These are phyloP conservation scores for Dascyllus trimaculatus DNA, from an alignment of 2,113 vertebrate species.

Conservation along the genomic window DNA sequence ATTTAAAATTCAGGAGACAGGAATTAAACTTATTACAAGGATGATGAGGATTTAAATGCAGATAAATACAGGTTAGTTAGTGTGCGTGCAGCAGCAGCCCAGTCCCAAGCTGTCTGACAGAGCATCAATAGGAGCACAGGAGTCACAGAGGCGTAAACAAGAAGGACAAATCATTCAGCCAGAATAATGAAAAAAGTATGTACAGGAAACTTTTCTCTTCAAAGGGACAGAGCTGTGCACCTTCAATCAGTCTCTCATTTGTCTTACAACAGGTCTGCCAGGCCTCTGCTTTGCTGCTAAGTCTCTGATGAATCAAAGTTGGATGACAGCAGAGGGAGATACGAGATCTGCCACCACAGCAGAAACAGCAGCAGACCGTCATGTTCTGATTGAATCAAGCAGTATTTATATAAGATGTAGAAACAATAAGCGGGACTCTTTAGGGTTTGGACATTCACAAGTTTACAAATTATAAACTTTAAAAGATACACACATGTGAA, in stretches of 20 bases:
- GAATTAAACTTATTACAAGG: neutral
- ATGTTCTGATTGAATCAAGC: neutral
- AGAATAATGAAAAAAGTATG: neutral
- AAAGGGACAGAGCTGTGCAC: neutral
- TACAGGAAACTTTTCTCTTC: neutral
- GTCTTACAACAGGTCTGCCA: slow-evolving; percentile 5
- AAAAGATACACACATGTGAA: neutral
- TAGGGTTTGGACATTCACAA: neutral
- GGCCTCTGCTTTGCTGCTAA: slow-evolving; percentile 6
- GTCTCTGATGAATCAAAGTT: slow-evolving; percentile 18
- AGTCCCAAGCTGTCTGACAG: neutral
- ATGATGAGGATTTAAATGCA: neutral
- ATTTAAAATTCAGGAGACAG: neutral
- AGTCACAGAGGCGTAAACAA: slow-evolving; percentile 10
- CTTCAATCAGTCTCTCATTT: slow-evolving; percentile 1
- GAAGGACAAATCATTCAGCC: slow-evolving; percentile 6
- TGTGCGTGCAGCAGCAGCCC: neutral
- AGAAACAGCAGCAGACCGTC: slow-evolving; percentile 17
- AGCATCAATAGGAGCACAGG: slow-evolving; percentile 6
- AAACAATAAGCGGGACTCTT: neutral
- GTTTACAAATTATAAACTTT: neutral
- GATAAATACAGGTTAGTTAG: neutral
- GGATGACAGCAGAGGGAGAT: slow-evolving; percentile 10
- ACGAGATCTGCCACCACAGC: slow-evolving; percentile 20
- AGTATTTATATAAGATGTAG: neutral